Conservation (phyloP, 2,797 vertebrate species). For the Nyctibius grandis region DNA sequence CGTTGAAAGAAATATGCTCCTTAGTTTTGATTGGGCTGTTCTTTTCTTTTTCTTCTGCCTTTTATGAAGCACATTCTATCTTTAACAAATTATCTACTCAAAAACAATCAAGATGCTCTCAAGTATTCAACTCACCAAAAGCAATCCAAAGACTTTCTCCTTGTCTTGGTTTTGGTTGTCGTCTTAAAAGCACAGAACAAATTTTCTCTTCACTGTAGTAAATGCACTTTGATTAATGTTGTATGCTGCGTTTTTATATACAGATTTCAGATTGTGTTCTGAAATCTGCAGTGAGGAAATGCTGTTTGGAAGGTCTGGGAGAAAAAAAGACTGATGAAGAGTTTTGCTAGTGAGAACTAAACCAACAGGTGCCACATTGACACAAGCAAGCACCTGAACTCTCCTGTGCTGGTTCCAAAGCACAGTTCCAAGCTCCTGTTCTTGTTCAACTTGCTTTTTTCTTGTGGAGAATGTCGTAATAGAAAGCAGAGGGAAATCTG, state of each 20-base stretch:
- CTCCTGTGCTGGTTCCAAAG: background rate
- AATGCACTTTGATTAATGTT: slow-evolving; percentile 36
- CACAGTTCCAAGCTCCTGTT: background rate
- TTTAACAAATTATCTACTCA: slow-evolving; percentile 17
- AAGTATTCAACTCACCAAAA: background rate
- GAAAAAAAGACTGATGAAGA: background rate
- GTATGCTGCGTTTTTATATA: background rate
- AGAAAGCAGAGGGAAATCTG: background rate
- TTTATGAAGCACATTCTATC: background rate
- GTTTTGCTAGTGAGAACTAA: background rate
- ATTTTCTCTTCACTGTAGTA: background rate
- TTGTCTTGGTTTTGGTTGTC: background rate
- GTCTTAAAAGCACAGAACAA: background rate
- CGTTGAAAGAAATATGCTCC: background rate
- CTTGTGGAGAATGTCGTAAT: background rate
- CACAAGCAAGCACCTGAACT: background rate
- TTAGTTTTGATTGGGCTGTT: background rate
- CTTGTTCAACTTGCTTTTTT: background rate
- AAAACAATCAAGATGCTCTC: background rate
- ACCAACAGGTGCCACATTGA: background rate
- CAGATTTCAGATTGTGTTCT: background rate
- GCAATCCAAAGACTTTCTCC: background rate
- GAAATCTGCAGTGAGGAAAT: background rate
- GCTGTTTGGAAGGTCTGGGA: background rate
- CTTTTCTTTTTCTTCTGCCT: background rate